phyloP scores from a whole-genome alignment of 2,797 vertebrate genomes.

The Myotis findleyi region DNA sequence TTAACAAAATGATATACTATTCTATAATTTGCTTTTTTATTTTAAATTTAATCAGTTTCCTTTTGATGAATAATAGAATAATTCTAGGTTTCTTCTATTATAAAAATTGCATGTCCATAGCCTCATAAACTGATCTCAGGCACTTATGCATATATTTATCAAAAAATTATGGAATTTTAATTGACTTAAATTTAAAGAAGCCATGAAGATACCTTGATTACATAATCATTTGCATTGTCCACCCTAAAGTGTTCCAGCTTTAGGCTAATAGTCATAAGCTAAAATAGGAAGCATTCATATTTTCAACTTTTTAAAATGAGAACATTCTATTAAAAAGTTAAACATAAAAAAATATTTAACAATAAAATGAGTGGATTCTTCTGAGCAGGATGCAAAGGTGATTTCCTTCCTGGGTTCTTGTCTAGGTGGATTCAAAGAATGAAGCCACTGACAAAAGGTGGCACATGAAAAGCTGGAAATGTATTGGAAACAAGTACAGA shows the following conservation, averaged over 20 bases:
- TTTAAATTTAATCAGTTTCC: background rate
- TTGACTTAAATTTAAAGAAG: background rate
- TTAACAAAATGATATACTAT: background rate
- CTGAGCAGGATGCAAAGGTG: too few species aligned
- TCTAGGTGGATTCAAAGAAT: too few species aligned
- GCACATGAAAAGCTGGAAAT: too few species aligned
- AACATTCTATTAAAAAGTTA: background rate
- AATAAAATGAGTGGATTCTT: too few species aligned
- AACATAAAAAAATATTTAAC: background rate
- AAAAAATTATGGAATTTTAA: background rate
- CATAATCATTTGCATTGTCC: background rate
- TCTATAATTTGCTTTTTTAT: background rate
- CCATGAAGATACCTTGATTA: background rate
- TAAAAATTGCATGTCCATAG: background rate
- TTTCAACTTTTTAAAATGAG: background rate
- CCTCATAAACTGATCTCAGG: background rate
- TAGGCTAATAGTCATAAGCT: background rate
- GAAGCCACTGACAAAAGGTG: too few species aligned
- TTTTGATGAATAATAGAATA: conserved; percentile 7
- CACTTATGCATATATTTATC: background rate
- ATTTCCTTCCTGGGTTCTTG: too few species aligned
- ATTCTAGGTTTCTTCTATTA: background rate
- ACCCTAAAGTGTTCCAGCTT: background rate
- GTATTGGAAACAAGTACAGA: too few species aligned
- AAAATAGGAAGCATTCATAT: background rate